Base-by-base conservation (phyloP, 2,113 vertebrate species). In the Tachysurus fulvidraco region DNA sequence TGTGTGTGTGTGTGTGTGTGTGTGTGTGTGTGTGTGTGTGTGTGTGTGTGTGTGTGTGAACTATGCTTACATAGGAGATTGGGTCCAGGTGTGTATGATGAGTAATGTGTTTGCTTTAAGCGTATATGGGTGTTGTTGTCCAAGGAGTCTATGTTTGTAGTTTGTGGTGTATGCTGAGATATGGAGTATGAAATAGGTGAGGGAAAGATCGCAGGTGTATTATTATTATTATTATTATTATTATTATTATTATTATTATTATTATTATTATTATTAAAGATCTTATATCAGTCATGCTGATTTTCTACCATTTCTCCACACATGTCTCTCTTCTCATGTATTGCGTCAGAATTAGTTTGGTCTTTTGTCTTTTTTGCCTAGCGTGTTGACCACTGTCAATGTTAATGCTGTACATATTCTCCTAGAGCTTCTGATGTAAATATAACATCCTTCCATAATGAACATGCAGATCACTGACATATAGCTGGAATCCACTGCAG, bases 351-450 rank as follows among this genome's bases (percentile, higher is more conserved):
- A 69, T 65, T 28, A 57, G 14, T 59, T 19, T 67, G 19, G 52
- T 65, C 50, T 52, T 60, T 86, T 73, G 6, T 60, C 23, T 73
- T 78, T 87, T 52, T 19, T 79, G 1, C 12, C 69, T 25, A 60
- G 36, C 23, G 28, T 4, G 62, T 78, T 69, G 57, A 76, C 9
- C n/a, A 60, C 64, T 36, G 44, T 21, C 36, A 21, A 25, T 86
- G 50, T 46, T 82, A 89, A 65, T 62, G 8, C 54, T n/a, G 50
- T 17, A 44, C 44, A 73, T 57, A 25, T 65, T 80, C 19, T 50
- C 36, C 17, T 71, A 52, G 12, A 84, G 59, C 67, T 52, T 81
- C 64, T 30, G 77, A 87, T 36, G 64, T 78, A 44, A 85, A 81
- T 23, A 64, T 59, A 55, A 74, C 76, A 78, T 55, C 19, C 52